Evolutionary conservation across 2,797 vertebrate species (phyloP).

Genomic region (Hippocampus kuda): DNA sequence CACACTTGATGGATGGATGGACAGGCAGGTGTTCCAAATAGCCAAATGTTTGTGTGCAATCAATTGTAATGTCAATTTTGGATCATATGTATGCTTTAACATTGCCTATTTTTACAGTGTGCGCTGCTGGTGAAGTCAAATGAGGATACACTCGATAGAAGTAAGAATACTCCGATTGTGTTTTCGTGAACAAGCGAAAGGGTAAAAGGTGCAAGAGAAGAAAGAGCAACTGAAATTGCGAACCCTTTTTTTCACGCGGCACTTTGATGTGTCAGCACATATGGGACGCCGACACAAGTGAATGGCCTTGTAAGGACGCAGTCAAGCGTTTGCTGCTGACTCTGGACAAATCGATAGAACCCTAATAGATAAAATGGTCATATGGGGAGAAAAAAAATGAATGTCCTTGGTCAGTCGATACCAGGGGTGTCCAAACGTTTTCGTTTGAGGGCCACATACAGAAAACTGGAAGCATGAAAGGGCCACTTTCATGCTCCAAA

Average conservation of each 20-base stretch:
- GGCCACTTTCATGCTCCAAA: too few relatives aligned
- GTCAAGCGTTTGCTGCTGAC: conserved; percentile 53
- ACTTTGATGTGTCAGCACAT: conserved; percentile 43
- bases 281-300: not conserved
- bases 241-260: conserved; percentile 41
- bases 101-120: too few relatives aligned
- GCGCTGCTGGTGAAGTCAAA: too few relatives aligned
- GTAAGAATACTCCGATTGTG: not conserved
- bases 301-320: conserved; percentile 44
- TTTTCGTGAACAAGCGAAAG: not conserved
- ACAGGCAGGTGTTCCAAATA: too few relatives aligned
- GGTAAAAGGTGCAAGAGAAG: conserved; percentile 20
- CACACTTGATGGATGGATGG: too few relatives aligned
- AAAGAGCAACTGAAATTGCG: conserved; percentile 15
- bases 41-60: too few relatives aligned
- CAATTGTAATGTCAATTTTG: too few relatives aligned
- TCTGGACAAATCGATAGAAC: conserved; percentile 36
- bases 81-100: too few relatives aligned
- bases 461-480: too few relatives aligned
- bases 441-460: too few relatives aligned
- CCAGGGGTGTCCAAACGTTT: too few relatives aligned
- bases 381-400: conserved; percentile 24
- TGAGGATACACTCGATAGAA: too few relatives aligned
- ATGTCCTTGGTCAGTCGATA: conserved; percentile 59
- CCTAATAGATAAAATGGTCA: conserved; percentile 45